Conservation (phyloP, 2,797 vertebrate genomes). For the Spinus pinus region DNA sequence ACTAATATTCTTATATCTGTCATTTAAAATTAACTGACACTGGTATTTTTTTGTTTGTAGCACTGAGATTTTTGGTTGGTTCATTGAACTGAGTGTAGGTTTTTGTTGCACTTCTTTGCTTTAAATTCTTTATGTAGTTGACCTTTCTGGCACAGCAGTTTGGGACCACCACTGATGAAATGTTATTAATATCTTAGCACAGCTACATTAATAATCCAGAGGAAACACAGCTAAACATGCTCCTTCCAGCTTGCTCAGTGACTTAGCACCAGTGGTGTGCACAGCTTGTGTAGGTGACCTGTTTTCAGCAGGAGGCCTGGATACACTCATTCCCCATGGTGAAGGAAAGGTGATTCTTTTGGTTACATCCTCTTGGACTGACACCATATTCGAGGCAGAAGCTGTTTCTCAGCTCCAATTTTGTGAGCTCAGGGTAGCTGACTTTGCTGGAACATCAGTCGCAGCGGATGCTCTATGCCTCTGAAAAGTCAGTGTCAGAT, state of each 20-base stretch:
- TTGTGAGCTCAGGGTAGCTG: background rate
- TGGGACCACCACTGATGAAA: slow-evolving; percentile 47
- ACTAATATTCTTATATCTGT: background rate
- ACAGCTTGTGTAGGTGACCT: slow-evolving; percentile 45
- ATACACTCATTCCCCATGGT: background rate
- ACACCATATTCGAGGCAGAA: background rate
- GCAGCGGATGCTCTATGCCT: background rate
- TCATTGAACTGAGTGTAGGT: background rate
- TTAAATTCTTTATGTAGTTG: slow-evolving; percentile 55
- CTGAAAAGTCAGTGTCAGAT: background rate
- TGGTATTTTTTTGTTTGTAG: background rate
- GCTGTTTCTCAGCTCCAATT: background rate
- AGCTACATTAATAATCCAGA: slow-evolving; percentile 70
- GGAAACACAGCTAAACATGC: slow-evolving; percentile 56
- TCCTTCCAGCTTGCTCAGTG: slow-evolving; percentile 22
- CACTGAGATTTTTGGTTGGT: background rate
- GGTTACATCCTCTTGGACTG: background rate
- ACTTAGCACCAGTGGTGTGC: background rate
- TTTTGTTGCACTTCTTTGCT: slow-evolving; percentile 26
- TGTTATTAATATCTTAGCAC: slow-evolving; percentile 60
- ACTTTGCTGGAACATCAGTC: background rate
- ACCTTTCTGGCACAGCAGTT: slow-evolving; percentile 63
- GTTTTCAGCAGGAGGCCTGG: background rate
- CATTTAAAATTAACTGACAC: background rate
- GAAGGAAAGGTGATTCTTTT: slow-evolving; percentile 4